Evolutionary conservation across 2,797 vertebrate species (phyloP).

Genomic region (Capromys pilorides): DNA sequence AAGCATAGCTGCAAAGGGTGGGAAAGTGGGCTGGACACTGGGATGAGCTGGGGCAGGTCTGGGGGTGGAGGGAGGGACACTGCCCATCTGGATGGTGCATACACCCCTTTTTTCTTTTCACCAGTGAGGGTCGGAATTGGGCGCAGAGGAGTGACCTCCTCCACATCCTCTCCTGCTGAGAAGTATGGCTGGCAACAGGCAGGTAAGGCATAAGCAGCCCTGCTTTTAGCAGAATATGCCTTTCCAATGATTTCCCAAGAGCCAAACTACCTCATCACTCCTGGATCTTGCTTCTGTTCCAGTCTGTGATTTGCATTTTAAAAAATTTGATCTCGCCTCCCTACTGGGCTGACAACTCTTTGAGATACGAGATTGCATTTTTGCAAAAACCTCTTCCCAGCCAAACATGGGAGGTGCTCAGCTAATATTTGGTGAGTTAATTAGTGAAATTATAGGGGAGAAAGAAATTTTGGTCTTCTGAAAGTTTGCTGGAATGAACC

Average conservation of each 20-base stretch:
- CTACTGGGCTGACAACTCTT: neutral
- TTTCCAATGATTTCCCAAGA: constrained; percentile 10
- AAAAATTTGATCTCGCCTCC: neutral
- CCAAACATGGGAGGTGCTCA: neutral
- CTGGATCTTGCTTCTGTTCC: neutral
- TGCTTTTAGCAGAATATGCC: neutral
- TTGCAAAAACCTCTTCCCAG: constrained; percentile 8
- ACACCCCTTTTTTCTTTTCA: neutral
- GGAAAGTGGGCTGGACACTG: neutral
- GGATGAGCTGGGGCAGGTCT: neutral
- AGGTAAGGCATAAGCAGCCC: neutral
- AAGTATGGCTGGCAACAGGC: neutral
- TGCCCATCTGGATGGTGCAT: neutral
- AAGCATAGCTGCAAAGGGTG: neutral
- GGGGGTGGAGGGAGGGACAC: neutral
- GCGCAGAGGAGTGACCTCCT: neutral
- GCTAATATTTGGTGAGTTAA: constrained; percentile 25
- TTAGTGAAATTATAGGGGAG: neutral
- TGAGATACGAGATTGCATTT: constrained; percentile 10
- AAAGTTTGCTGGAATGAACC: neutral
- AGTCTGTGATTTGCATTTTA: constrained; percentile 46
- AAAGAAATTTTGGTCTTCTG: neutral
- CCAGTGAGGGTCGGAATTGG: neutral
- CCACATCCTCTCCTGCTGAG: neutral
- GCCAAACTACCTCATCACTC: constrained; percentile 29